Evolutionary conservation across 1,140 invertebrate genomes (phyloP), one percentile per base, ranked within the genome.

Genomic region (Lineus longissimus): DNA sequence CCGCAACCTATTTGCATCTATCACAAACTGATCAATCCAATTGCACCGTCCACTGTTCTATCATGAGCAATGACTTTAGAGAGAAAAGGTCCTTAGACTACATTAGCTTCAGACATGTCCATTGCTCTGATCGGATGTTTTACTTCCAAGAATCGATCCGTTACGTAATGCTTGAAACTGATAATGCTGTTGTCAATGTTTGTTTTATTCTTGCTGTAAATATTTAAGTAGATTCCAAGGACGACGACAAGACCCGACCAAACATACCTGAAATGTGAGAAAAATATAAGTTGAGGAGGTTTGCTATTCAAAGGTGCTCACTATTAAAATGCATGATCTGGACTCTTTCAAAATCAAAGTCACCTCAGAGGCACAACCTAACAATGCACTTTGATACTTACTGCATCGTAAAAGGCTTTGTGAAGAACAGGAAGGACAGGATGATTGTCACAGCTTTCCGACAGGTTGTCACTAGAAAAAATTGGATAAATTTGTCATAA

Each of bases 371-470:
- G 33, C 6, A 51, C 25, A 27, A n/a, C 6, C 6, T 7, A 27
- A 51, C n/a, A n/a, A 9, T 7, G 25, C n/a, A 6, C n/a, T 43
- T 43, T 55, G 55, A 64, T 64, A 88, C 90, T 90, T 86, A 95
- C 91, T 94, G 91, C 63, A 91, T 86, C 13, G 92, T 93, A 75
- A 97, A 97, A 6, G 95, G 94, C 79, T 97, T 98, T 76, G 89
- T 88, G 76, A 98, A 97, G 68, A 96, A 88, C 41, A 96, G 64
- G 82, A 98, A 98, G 1, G 94, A 97, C 63, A 97, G 84, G 40
- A 94, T 83, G 56, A 97, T 96, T 0, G 94, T 94, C 0, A 97
- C 84, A 25, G 93, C 93, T 84, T 97, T 97, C 54, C 94, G 83
- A 70, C 80, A 84, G 31, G 85, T 86, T 29, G 85, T 86, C 9